Conservation (phyloP, 1,140 invertebrate species). For the Thalassaphorura encarpata region DNA sequence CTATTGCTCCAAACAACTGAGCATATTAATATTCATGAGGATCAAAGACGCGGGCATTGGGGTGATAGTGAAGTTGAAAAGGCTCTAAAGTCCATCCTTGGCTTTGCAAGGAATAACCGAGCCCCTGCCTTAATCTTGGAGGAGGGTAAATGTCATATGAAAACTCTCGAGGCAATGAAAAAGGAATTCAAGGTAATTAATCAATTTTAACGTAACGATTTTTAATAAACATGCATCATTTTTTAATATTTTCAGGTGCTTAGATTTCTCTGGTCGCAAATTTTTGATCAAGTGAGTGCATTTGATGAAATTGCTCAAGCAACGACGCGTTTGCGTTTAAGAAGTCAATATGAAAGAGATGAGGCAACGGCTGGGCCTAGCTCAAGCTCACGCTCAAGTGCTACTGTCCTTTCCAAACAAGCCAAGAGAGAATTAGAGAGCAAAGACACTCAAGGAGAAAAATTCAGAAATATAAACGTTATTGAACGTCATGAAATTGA, state of each 20-base stretch:
- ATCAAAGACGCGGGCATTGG: slow-evolving; percentile 42
- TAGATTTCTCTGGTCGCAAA: slow-evolving; percentile 48
- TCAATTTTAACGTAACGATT: not conserved
- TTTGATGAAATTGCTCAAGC: slow-evolving; percentile 67
- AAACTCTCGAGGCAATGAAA: slow-evolving; percentile 50
- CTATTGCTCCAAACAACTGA: slow-evolving; percentile 35
- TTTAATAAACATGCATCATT: not conserved
- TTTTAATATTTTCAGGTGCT: slow-evolving; percentile 36
- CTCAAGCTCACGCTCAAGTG: slow-evolving; percentile 11
- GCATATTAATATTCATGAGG: slow-evolving; percentile 34
- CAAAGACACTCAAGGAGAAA: slow-evolving; percentile 32
- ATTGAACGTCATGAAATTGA: slow-evolving; percentile 43
- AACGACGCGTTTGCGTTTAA: slow-evolving; percentile 49
- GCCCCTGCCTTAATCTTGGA: slow-evolving; percentile 30
- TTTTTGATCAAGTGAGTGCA: slow-evolving; percentile 49
- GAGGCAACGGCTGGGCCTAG: slow-evolving; percentile 20
- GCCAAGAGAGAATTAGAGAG: slow-evolving; percentile 27
- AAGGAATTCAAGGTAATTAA: slow-evolving; percentile 56
- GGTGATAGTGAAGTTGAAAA: slow-evolving; percentile 44
- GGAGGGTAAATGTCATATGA: slow-evolving; percentile 47
- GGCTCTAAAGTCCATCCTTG: slow-evolving; percentile 42
- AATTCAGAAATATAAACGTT: slow-evolving; percentile 37
- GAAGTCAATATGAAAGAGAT: slow-evolving; percentile 40
- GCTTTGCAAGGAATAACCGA: slow-evolving; percentile 34
- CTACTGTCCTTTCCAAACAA: not conserved